Conservation (phyloP, 2,113 vertebrate genomes). For the Prinia subflava region DNA sequence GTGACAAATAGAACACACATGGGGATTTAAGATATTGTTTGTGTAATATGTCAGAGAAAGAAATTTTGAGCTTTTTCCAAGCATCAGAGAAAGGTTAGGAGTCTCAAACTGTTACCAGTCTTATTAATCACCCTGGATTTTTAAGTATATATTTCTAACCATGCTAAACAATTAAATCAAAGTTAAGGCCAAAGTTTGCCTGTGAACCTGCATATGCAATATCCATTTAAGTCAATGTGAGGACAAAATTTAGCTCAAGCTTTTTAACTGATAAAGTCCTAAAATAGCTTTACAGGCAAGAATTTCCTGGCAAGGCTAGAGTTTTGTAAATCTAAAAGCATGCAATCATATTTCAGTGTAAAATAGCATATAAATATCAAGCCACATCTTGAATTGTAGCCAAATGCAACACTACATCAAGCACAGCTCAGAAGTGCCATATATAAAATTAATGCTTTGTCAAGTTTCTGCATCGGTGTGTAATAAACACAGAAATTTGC, state of each 20-base stretch:
- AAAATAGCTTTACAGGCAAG: constrained; percentile 53
- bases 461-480: not conserved
- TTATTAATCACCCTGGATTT: constrained; percentile 22
- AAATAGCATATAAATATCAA: constrained; percentile 56
- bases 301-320: constrained; percentile 54
- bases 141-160: not conserved
- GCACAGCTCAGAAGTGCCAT: not conserved
- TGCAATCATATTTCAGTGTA: constrained; percentile 51
- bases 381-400: constrained; percentile 27
- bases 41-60: not conserved
- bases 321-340: constrained; percentile 56
- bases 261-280: constrained; percentile 56
- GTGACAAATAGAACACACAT: constrained; percentile 8
- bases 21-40: constrained; percentile 29
- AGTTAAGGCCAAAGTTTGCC: not conserved
- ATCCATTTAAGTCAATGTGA: constrained; percentile 31
- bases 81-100: not conserved
- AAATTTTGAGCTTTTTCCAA: constrained; percentile 38
- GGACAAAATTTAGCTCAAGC: constrained; percentile 17
- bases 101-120: constrained; percentile 5
- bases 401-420: constrained; percentile 36
- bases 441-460: constrained; percentile 9
- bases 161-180: constrained; percentile 30
- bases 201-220: not conserved
- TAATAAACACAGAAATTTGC: not conserved